phyloP scores from a whole-genome alignment of 2,797 vertebrate genomes.

The Melopsittacus undulatus region DNA sequence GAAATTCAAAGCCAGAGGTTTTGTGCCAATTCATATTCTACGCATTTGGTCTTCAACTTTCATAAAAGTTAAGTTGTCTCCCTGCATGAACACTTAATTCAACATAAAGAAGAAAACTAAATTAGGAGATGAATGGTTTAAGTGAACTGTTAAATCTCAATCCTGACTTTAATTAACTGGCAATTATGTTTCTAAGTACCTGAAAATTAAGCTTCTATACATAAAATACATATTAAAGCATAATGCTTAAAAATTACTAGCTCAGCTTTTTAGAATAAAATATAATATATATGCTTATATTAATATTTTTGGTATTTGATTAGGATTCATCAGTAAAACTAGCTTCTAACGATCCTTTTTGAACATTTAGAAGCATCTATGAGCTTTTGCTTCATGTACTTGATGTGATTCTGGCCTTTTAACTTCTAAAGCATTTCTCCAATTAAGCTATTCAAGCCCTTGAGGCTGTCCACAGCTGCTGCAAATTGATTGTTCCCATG shows the following conservation, averaged over 20 bases:
- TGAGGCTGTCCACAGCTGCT: slow-evolving; percentile 54
- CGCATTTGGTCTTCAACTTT: neutral
- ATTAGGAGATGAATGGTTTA: neutral
- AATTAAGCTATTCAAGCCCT: slow-evolving; percentile 52
- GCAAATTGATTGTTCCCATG: slow-evolving; percentile 55
- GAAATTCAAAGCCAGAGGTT: neutral
- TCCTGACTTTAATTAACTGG: slow-evolving; percentile 17
- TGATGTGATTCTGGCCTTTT: slow-evolving; percentile 60
- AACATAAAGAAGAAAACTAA: neutral
- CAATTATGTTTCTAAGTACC: slow-evolving; percentile 3
- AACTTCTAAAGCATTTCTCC: slow-evolving; percentile 61
- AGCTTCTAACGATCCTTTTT: neutral
- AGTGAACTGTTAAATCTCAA: slow-evolving; percentile 28
- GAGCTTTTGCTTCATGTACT: slow-evolving; percentile 40
- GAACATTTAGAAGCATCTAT: slow-evolving; percentile 26
- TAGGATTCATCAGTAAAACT: neutral
- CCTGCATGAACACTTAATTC: neutral
- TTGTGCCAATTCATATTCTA: neutral
- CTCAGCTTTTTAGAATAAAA: neutral
- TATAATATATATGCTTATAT: neutral
- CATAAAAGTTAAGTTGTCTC: neutral
- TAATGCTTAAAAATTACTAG: neutral
- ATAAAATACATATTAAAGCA: neutral
- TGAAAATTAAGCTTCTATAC: neutral
- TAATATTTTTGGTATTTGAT: neutral